Evolutionary conservation across 2,888 invertebrate species (phyloP).

Genomic region (Rhagium mordax): DNA sequence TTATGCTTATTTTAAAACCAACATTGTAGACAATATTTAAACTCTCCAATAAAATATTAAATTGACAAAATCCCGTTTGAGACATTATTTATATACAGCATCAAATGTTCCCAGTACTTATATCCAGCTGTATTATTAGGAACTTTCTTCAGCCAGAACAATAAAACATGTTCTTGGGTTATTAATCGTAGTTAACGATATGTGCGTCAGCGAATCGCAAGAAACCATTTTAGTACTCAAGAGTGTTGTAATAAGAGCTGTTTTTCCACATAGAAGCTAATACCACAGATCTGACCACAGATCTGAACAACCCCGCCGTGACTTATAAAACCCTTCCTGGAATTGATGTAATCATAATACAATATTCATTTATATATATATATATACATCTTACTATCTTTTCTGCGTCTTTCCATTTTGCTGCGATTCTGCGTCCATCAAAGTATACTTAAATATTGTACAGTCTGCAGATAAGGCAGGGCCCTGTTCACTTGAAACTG

Average conservation of each 20-base stretch:
- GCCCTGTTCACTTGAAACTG: too few relatives aligned
- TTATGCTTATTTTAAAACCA: too few relatives aligned
- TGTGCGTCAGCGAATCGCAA: constrained; percentile 9
- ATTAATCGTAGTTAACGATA: constrained; percentile 3
- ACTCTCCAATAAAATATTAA: neutral
- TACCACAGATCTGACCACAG: too few relatives aligned
- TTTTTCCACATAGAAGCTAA: constrained; percentile 17
- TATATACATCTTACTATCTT: too few relatives aligned
- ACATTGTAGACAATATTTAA: too few relatives aligned
- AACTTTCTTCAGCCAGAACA: neutral
- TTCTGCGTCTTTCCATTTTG: too few relatives aligned
- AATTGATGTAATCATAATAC: constrained; percentile 16
- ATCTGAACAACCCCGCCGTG: constrained; percentile 23
- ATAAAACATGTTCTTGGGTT: constrained; percentile 8
- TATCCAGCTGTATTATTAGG: constrained; percentile 1
- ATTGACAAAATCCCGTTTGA: neutral
- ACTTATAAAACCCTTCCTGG: constrained; percentile 21
- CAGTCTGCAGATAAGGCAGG: too few relatives aligned
- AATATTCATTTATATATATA: neutral
- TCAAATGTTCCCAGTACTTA: neutral
- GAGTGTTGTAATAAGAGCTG: constrained; percentile 24
- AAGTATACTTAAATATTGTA: too few relatives aligned
- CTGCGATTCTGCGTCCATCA: too few relatives aligned
- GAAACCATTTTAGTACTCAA: constrained; percentile 15
- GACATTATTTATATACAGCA: neutral